Evolutionary conservation across 2,888 invertebrate species (phyloP).

Genomic region (Spialia ferax): DNA sequence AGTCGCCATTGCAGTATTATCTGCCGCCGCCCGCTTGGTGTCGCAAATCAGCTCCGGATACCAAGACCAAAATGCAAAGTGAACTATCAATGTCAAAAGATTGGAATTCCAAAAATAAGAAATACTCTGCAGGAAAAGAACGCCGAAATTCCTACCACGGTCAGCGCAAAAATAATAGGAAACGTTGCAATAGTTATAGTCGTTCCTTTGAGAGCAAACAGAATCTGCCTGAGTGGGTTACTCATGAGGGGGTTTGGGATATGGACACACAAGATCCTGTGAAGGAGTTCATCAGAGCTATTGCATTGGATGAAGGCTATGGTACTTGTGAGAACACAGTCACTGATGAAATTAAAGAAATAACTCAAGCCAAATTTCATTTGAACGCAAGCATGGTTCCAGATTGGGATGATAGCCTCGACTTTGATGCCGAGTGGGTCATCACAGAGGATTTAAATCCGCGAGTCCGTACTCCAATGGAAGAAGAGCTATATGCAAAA

Average conservation of each 20-base stretch:
- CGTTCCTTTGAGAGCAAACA: conserved; percentile 78
- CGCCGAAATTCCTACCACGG: conserved; percentile 77
- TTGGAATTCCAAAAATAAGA: conserved; percentile 72
- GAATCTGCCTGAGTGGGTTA: conserved; percentile 85
- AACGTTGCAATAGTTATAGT: conserved; percentile 74
- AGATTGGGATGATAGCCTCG: conserved; percentile 71
- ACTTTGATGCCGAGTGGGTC: conserved; percentile 68
- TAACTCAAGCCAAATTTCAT: conserved; percentile 58
- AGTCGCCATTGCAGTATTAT: conserved; percentile 76
- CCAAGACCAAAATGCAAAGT: conserved; percentile 75
- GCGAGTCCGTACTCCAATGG: conserved; percentile 67
- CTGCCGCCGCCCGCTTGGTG: conserved; percentile 81
- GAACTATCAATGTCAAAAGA: conserved; percentile 70
- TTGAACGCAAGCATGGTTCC: conserved; percentile 67
- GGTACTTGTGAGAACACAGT: conserved; percentile 83
- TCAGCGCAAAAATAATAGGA: conserved; percentile 70
- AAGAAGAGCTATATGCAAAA: conserved; percentile 85
- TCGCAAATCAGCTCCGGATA: conserved; percentile 63
- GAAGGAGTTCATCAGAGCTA: conserved; percentile 78
- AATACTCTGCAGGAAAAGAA: conserved; percentile 71
- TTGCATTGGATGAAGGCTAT: conserved; percentile 82
- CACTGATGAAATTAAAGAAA: conserved; percentile 69
- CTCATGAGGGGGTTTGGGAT: conserved; percentile 83
- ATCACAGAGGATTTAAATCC: conserved; percentile 65
- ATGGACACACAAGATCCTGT: conserved; percentile 81